Conservation (phyloP, 1,140 invertebrate species). For the Sycophaga agraensis region DNA sequence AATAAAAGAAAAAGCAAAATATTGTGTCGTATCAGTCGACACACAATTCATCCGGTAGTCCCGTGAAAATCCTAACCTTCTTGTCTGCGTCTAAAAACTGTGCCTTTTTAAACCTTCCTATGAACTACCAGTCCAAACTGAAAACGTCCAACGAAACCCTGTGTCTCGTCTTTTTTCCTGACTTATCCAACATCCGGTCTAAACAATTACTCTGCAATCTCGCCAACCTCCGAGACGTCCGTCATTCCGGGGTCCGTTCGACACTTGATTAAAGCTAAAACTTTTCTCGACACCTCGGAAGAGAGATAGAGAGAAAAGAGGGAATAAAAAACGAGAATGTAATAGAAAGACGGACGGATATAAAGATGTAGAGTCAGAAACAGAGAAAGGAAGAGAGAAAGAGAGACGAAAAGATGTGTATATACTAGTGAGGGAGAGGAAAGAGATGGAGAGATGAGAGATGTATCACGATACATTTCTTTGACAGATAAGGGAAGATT, state of each 20-base stretch:
- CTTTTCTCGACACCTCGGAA: constrained; percentile 29
- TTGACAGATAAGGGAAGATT: constrained; percentile 32
- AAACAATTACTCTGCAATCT: constrained; percentile 27
- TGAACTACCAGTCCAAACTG: constrained; percentile 31
- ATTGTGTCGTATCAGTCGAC: constrained; percentile 43
- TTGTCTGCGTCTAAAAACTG: constrained; percentile 61
- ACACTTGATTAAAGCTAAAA: constrained; percentile 33
- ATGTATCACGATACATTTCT: constrained; percentile 30
- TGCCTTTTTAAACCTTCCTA: constrained; percentile 48
- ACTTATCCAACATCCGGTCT: constrained; percentile 30
- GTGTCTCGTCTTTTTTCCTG: constrained; percentile 29
- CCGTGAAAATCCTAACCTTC: constrained; percentile 38
- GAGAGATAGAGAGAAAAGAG: constrained; percentile 16
- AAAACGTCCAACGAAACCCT: constrained; percentile 29
- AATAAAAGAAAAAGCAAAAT: constrained; percentile 32
- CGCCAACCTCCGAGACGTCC: constrained; percentile 13
- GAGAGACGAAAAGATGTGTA: neutral
- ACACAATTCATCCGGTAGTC: constrained; percentile 23
- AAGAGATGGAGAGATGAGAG: constrained; percentile 8
- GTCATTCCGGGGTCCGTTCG: constrained; percentile 27
- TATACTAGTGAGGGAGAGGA: too few relatives aligned
- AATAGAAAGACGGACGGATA: constrained; percentile 21
- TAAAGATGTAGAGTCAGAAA: constrained; percentile 15
- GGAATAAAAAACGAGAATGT: constrained; percentile 19
- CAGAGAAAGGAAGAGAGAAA: constrained; percentile 11